phyloP scores from a whole-genome alignment of 2,113 vertebrate genomes.

The Leptodactylus fuscus region DNA sequence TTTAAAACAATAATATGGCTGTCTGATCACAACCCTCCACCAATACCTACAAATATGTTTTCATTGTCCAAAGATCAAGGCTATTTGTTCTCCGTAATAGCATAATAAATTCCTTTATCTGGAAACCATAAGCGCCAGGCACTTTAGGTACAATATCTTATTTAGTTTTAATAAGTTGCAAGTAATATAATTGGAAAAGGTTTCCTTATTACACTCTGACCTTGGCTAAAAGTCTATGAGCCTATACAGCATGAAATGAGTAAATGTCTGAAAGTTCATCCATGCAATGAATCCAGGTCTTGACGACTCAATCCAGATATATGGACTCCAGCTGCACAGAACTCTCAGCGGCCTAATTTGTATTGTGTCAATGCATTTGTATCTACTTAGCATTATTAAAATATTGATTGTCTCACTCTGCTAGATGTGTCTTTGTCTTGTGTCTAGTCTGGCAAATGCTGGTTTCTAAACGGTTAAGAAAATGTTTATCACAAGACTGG shows the following conservation, averaged over 20 bases:
- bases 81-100: background rate
- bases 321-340: constrained; percentile 30
- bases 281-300: constrained; percentile 23
- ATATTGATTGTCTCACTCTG: constrained; percentile 75
- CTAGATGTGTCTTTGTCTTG: constrained; percentile 73
- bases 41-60: background rate
- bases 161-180: constrained; percentile 14
- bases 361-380: constrained; percentile 60
- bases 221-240: constrained; percentile 30
- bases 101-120: background rate
- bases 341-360: constrained; percentile 56
- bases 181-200: constrained; percentile 5
- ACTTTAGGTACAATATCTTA: constrained; percentile 9
- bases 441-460: constrained; percentile 62
- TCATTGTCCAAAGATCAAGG: background rate
- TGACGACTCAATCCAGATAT: constrained; percentile 17
- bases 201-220: constrained; percentile 25
- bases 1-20: background rate
- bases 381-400: constrained; percentile 80
- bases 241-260: constrained; percentile 8
- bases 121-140: background rate
- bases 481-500: constrained; percentile 88
- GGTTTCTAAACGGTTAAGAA: constrained; percentile 81
- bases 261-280: constrained; percentile 40
- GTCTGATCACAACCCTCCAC: background rate